Conservation (phyloP, 1,140 invertebrate genomes). For the Orussus abietinus region DNA sequence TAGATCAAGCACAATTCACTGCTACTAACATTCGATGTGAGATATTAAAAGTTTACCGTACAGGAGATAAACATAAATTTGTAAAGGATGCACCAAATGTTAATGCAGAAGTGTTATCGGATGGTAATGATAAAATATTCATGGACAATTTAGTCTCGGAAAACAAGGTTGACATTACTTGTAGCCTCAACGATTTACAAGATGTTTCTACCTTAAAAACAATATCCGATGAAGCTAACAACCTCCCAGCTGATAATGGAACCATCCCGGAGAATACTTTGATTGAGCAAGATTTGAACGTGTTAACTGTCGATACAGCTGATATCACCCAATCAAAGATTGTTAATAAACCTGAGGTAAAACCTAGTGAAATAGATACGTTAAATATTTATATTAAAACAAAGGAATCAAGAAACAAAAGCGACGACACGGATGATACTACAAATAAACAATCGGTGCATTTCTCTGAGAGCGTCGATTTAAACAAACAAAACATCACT, state of each 20-base stretch:
- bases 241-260: no score
- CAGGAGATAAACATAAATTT: conserved; percentile 17
- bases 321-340: no score
- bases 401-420: neutral
- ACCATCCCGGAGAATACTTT: no score
- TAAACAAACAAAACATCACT: conserved; percentile 1
- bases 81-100: conserved; percentile 2
- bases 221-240: no score
- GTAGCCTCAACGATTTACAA: neutral
- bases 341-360: no score
- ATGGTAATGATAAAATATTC: neutral
- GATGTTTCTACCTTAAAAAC: conserved; percentile 1
- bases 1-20: conserved; percentile 40
- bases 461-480: neutral
- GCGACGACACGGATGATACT: neutral
- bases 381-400: neutral
- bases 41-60: conserved; percentile 33
- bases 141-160: conserved; percentile 1
- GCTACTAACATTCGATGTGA: conserved; percentile 32
- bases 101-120: neutral
- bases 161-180: neutral
- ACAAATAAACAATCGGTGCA: neutral
- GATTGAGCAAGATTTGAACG: no score
- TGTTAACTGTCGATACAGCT: no score
- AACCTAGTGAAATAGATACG: no score